phyloP scores from a whole-genome alignment of 2,888 invertebrate genomes.

The Iselma pallidipennis region DNA sequence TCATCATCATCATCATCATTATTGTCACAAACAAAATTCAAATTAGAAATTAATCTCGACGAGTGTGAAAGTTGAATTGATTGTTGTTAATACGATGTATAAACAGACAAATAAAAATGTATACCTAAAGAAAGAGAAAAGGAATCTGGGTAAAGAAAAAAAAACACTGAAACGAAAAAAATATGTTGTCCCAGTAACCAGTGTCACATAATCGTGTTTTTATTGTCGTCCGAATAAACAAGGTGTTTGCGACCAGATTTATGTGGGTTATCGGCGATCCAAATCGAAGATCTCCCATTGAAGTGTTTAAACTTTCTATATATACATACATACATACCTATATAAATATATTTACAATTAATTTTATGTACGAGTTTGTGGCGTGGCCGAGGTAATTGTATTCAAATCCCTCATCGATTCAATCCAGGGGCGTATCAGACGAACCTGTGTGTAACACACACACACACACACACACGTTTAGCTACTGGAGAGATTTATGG shows the following conservation, averaged over 20 bases:
- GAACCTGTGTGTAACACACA: neutral
- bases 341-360: constrained; percentile 49
- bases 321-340: no score
- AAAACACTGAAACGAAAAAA: neutral
- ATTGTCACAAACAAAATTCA: no score
- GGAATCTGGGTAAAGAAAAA: neutral
- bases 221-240: constrained; percentile 48
- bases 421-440: constrained; percentile 6
- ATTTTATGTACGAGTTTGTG: constrained; percentile 53
- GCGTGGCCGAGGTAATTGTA: constrained; percentile 53
- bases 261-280: constrained; percentile 54
- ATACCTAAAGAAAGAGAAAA: no score
- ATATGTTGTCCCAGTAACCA: constrained; percentile 40
- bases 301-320: constrained; percentile 56
- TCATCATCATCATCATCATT: no score
- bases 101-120: no score
- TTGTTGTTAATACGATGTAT: neutral
- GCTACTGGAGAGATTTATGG: constrained; percentile 23
- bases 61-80: neutral
- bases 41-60: neutral
- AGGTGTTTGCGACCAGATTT: constrained; percentile 55
- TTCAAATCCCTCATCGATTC: constrained; percentile 49
- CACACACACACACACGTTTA: neutral
- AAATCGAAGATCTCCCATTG: constrained; percentile 56
- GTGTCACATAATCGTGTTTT: constrained; percentile 44